Evolutionary conservation across 2,888 invertebrate genomes (phyloP), one percentile per base, ranked within the genome.

Genomic region (Salticus scenicus): DNA sequence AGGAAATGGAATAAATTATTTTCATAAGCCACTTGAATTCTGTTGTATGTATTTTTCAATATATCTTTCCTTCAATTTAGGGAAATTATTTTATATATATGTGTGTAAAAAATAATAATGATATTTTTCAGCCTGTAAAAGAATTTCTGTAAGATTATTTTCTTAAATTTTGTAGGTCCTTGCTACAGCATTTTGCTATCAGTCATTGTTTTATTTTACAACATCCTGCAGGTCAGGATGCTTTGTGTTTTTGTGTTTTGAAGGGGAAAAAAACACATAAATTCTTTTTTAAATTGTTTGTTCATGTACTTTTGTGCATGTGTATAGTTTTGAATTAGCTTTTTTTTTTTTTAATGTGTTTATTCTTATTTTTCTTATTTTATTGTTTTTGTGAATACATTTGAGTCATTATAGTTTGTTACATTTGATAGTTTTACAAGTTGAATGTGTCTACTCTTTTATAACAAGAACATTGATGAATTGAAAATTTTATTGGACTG

Each of bases 381-480:
- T 12, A 5, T 8, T 8, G 10, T 57, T 57, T 57, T 24, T 57
- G 57, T 57, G 57, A 24, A 24, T 57, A n/a, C n/a, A 24, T 57
- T 57, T 17, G 57, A 57, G 57, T 57, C 57, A 57, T 57, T 57
- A 57, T 57, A 24, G 20, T 57, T 20, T 57, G 20, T 24, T 57
- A 57, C 57, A 57, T 57, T 57, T 57, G 20, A 57, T n/a, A 57
- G 24, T 57, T 57, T 57, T 57, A 57, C 57, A 57, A 24, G 20
- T 57, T 57, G 20, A 24, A 57, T 57, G 20, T 57, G 57, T 57
- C 14, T 57, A 57, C 57, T 57, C n/a, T 57, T 57, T 57, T 57
- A 57, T 57, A 57, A 57, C 57, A 57, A 5, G 17, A 24, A 17
- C 24, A 57, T 24, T 47, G 14, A 47, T 47, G 57, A n/a, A 57